Evolutionary conservation across 2,888 invertebrate species (phyloP), one percentile per base, ranked within the genome.

Genomic region (Sminthurinus aureus): DNA sequence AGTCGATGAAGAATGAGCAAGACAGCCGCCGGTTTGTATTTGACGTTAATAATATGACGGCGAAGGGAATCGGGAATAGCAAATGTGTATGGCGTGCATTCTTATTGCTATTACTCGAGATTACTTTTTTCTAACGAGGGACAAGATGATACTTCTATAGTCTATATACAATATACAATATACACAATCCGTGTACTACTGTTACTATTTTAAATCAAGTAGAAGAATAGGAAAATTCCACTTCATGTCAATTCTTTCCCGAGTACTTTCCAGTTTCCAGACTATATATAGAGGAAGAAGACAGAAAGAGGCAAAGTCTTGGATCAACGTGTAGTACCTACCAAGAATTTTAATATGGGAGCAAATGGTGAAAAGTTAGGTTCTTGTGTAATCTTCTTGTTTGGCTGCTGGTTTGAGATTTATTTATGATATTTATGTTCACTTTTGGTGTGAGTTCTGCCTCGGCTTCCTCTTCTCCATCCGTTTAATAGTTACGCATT

Each of bases 341-440:
- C 11, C n/a, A 67, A 67, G 67, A 67, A 67, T 67, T 67, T 67
- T 67, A 67, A 67, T 67, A 22, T 22, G 67, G 38, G 67, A 67
- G 67, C 67, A 67, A 67, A 67, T 67, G 67, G 67, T 67, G 67
- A 67, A 67, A 67, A 67, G 67, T 67, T 20, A 67, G 20, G 67
- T 20, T 67, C 22, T 22, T 64, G n/a, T 13, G 13, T 64, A n/a
- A 18, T 18, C 64, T 67, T 67, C 67, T 67, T 22, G 20, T 67
- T 67, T 20, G 67, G 67, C 67, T 67, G 67, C n/a, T 67, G 11
- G 67, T 67, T 67, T 67, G n/a, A 67, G 67, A 67, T 67, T 67
- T 67, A 67, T 67, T 67, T 67, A 67, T 67, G 15, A 67, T 67
- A 67, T 67, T 67, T 67, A 67, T 67, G 67, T 20, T 67, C 67